Evolutionary conservation across 2,888 invertebrate genomes (phyloP), one percentile per base, ranked within the genome.

Genomic region (Trissolcus brochymenae): DNA sequence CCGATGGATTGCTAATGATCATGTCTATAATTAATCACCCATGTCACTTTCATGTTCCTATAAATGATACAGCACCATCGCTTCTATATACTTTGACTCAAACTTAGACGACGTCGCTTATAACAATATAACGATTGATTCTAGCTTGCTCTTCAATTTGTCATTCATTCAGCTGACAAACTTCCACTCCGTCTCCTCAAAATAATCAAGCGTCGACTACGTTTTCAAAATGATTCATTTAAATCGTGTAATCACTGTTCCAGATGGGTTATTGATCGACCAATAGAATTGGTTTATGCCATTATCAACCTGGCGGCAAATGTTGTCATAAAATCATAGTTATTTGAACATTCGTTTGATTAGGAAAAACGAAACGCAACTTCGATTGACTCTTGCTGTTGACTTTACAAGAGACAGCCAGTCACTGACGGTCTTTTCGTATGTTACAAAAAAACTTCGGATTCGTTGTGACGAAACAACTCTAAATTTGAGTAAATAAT

Each of bases 1-100:
- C 75, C 75, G 71, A 76, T 77, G 79, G 57, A 74, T 76, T 68
- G 74, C 81, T 81, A 81, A 82, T 80, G 82, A 81, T 80, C 79
- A 68, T 68, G 76, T 74, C 70, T 74, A 78, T 78, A 78, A 78
- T 78, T 78, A 78, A 78, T 78, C 74, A 78, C 70, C 61, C 65
- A 21, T 74, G 78, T 60, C 74, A 74, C 57, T 66, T 66, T 56
- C 78, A 70, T 70, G 70, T 74, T 70, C 70, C 67, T 70, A 74
- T 74, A 78, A 78, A 74, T 74, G 78, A 78, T 74, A 77, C 77
- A 73, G 65, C 67, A 62, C 65, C 56, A 67, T 75, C 65, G 46
- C 61, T 61, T 50, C 35, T 35, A 35, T 35, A 35, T 35, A 68
- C 62, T 50, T 16, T 67, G 46, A 66, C 67, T 76, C 65, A 67